Percentiles rank a stretch among this genome's conserved stretches.
Conservation (phyloP, 2,888 invertebrate genomes). For the Hemithea aestivaria region DNA sequence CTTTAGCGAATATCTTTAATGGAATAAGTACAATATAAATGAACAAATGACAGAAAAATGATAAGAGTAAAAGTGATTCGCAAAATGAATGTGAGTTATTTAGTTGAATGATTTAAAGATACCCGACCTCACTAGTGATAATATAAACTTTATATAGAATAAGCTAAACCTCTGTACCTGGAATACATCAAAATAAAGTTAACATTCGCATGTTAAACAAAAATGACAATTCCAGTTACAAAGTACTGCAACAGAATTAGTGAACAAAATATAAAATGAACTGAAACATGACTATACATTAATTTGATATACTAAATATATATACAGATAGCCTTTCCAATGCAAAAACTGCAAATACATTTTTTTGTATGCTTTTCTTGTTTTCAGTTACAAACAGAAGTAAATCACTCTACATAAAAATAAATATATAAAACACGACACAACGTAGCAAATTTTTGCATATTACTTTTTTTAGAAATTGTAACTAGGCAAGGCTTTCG, state of each 20-base stretch:
- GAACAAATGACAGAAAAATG: conserved; percentile 65
- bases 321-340: conserved; percentile 62
- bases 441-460: conserved; percentile 62
- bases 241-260: conserved; percentile 41
- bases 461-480: conserved; percentile 53
- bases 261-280: conserved; percentile 50
- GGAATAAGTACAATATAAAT: conserved; percentile 75
- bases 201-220: conserved; percentile 4
- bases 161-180: conserved; percentile 36
- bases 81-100: conserved; percentile 57
- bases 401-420: conserved; percentile 73
- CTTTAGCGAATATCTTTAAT: conserved; percentile 74
- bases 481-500: conserved; percentile 63
- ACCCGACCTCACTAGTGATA: conserved; percentile 61
- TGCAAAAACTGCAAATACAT: conserved; percentile 56
- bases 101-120: conserved; percentile 56
- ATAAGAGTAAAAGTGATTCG: conserved; percentile 54
- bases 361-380: conserved; percentile 60
- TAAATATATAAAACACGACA: conserved; percentile 73
- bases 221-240: conserved; percentile 43
- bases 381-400: conserved; percentile 72
- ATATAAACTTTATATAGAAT: conserved; percentile 41
- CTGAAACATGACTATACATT: conserved; percentile 61
- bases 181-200: conserved; percentile 29
- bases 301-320: conserved; percentile 65